These are phyloP conservation scores for Phrynocephalus guinanensis DNA, from an alignment of 2,797 vertebrate species.

Conservation along the genomic window DNA sequence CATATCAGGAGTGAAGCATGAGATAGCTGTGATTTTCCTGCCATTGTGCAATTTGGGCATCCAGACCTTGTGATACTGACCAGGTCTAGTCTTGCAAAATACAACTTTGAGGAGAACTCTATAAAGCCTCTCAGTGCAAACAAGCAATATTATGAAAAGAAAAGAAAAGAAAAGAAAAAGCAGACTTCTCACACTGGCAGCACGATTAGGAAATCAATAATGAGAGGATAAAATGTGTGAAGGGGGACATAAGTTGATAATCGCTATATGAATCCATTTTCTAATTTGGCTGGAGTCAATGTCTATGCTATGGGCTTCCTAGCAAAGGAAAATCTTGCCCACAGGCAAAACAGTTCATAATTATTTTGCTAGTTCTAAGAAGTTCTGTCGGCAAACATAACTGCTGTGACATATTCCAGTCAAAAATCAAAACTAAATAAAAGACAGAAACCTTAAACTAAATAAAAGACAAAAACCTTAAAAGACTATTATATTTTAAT, in stretches of 20 bases:
- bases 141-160: too few species aligned
- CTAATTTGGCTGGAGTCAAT: background rate
- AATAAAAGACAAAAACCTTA: too few species aligned
- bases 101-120: too few species aligned
- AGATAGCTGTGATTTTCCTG: too few species aligned
- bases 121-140: background rate
- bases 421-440: too few species aligned
- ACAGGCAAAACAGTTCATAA: background rate
- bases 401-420: background rate
- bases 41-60: too few species aligned
- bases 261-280: background rate
- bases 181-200: background rate
- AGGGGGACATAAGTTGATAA: background rate
- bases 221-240: background rate
- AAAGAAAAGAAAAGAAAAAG: background rate
- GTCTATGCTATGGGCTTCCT: background rate
- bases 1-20: too few species aligned
- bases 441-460: background rate
- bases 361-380: conserved; percentile 5
- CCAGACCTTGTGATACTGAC: too few species aligned
- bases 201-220: background rate
- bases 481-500: too few species aligned
- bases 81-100: too few species aligned
- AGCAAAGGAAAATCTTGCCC: background rate
- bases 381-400: background rate